These are phyloP conservation scores for Coptodon bakossiorum DNA, from an alignment of 2,113 vertebrate genomes.

Conservation along the genomic window DNA sequence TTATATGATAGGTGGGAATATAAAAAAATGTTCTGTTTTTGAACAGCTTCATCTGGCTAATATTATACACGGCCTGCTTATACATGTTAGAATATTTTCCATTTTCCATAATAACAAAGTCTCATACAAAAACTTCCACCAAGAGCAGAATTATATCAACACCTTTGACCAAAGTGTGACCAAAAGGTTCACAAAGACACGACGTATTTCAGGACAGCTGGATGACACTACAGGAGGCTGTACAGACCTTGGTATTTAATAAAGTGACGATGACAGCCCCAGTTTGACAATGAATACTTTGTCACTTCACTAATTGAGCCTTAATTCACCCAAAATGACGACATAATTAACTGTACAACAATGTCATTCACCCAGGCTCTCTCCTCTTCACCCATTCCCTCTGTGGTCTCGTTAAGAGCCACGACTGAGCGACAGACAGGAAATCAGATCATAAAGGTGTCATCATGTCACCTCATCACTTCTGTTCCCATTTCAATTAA, in stretches of 20 bases:
- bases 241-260: background rate
- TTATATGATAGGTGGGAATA: background rate
- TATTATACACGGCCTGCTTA: background rate
- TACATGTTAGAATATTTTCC: background rate
- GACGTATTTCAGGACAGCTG: background rate
- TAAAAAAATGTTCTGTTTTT: background rate
- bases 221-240: background rate
- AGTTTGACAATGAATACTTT: constrained; percentile 12
- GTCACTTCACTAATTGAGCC: constrained; percentile 33
- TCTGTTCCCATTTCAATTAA: constrained; percentile 57
- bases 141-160: background rate
- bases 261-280: background rate
- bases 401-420: constrained; percentile 19
- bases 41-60: background rate
- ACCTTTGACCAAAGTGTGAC: background rate
- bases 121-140: background rate
- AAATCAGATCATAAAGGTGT: constrained; percentile 44
- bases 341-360: constrained; percentile 36
- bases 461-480: constrained; percentile 36
- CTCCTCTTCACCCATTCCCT: background rate
- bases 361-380: background rate
- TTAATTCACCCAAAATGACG: constrained; percentile 41
- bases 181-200: background rate
- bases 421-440: constrained; percentile 48
- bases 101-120: background rate